Base-by-base conservation (phyloP, 2,113 vertebrate species). In the Guaruba guarouba region DNA sequence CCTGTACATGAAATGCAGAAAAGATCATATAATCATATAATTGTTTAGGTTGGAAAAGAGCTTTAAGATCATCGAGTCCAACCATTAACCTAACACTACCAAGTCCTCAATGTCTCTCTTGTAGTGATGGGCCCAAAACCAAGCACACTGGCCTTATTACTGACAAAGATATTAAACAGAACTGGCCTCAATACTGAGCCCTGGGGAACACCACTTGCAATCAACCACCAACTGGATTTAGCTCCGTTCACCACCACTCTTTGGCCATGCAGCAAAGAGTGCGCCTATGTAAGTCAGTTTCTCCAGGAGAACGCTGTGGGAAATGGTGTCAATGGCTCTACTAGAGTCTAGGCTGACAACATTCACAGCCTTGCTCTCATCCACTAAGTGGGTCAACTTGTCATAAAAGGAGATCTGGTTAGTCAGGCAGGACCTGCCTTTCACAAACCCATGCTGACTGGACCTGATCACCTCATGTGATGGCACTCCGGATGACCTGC, bases 391-490 rank as follows among this genome's bases (percentile, higher is more conserved):
- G 6, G 17, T n/a, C n/a, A 48, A 9, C 25, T 5, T 29, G 7
- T 8, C 11, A 6, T 0, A n/a, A 20, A 43, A 35, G 25, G 25
- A 41, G 48, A 17, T 48, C 24, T 24, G 25, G 20, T 3, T 48
- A 49, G 20, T 35, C n/a, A 25, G 41, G 54, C 10, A 69, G 24
- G 48, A 76, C 29, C 19, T 62, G n/a, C 20, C 63, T 63, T 55
- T 83, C 25, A 49, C 37, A 16, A 43, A 11, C 10, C 9, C 20
- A 3, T 15, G 3, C 8, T 23, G 0, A 0, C 48, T 19, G 19
- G 16, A 48, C 25, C 63, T 48, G 29, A 43, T 55, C 69, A 41
- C 14, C 17, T 31, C 28, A 10, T 2, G 12, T 41, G 63, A 8
- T 62, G n/a, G 25, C 33, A 27, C 24, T 54, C n/a, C 41, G 5